Evolutionary conservation across 53 echinoderm and acorn worm species (phyloP).

Genomic region (Echinarachnius parma): DNA sequence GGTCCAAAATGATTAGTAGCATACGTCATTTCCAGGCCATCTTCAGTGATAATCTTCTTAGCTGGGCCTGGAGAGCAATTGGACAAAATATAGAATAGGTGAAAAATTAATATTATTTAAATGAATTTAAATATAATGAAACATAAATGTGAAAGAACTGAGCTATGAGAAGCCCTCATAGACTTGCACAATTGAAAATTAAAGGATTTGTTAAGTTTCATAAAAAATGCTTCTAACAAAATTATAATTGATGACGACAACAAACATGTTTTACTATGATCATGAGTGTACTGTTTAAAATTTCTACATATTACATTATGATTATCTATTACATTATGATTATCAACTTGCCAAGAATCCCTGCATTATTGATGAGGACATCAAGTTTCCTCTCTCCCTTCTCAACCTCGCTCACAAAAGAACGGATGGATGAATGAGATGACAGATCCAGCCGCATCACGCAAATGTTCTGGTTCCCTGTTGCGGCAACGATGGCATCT

Average conservation of each 20-base stretch:
- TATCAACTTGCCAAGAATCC: conserved; percentile 41
- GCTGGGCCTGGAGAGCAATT: conserved; percentile 29
- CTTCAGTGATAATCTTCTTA: conserved; percentile 40
- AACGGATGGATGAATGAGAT: conserved; percentile 36
- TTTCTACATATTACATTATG: too few species aligned
- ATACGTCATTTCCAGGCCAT: conserved; percentile 49
- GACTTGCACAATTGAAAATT: too few species aligned
- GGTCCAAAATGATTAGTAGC: conserved; percentile 56
- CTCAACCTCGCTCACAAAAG: conserved; percentile 33
- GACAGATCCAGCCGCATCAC: conserved; percentile 45
- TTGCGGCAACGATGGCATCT: conserved; percentile 29
- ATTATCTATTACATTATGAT: neutral
- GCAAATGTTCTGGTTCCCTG: conserved; percentile 24
- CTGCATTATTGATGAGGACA: conserved; percentile 56
- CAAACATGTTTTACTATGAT: too few species aligned
- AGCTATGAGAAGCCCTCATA: too few species aligned
- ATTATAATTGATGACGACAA: too few species aligned
- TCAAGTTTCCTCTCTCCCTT: conserved; percentile 36
- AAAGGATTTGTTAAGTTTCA: too few species aligned
- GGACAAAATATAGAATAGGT: too few species aligned
- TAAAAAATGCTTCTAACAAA: too few species aligned
- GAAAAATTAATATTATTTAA: neutral
- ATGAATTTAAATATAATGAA: too few species aligned
- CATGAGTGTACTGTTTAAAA: too few species aligned
- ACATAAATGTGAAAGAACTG: too few species aligned